phyloP scores from a whole-genome alignment of 2,113 vertebrate species.

The Sorex araneus region DNA sequence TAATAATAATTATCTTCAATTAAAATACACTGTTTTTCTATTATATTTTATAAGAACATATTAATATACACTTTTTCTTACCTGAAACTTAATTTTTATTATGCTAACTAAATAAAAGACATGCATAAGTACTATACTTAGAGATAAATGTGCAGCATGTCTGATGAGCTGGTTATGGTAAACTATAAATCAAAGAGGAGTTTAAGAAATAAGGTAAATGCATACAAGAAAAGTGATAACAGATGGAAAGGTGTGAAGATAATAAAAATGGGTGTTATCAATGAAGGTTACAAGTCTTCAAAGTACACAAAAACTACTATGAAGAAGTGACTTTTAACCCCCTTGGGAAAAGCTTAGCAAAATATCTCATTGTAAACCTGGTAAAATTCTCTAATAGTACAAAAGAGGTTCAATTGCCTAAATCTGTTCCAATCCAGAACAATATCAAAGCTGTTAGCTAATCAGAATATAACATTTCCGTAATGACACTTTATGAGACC shows the following conservation, averaged over 20 bases:
- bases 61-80: slow-evolving; percentile 15
- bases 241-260: background rate
- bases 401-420: slow-evolving; percentile 57
- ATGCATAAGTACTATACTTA: background rate
- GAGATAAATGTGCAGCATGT: background rate
- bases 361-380: slow-evolving; percentile 26
- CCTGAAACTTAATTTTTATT: background rate
- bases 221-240: background rate
- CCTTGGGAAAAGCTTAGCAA: background rate
- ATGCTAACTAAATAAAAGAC: background rate
- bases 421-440: slow-evolving; percentile 63
- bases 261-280: background rate
- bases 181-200: background rate
- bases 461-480: slow-evolving; percentile 74
- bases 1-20: background rate
- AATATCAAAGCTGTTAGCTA: slow-evolving; percentile 72
- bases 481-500: slow-evolving; percentile 71
- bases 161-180: background rate
- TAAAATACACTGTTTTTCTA: background rate
- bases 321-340: slow-evolving; percentile 22
- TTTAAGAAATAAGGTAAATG: background rate
- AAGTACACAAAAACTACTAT: background rate
- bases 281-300: accelerated
- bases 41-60: background rate
- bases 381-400: slow-evolving; percentile 42